Conservation (phyloP, 2,797 vertebrate species). For the Gastrophryne carolinensis region DNA sequence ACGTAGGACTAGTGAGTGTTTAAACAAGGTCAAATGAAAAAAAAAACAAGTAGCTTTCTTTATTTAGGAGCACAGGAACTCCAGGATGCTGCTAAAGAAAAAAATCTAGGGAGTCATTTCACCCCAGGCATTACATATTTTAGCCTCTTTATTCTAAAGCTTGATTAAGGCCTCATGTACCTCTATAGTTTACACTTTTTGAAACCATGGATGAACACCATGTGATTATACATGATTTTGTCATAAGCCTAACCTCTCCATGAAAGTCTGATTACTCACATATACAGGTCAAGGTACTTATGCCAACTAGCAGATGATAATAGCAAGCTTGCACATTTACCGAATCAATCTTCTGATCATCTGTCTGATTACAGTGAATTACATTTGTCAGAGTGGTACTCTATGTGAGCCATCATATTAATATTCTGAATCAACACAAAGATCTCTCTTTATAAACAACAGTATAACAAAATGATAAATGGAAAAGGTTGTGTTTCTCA, state of each 20-base stretch:
- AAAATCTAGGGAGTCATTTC: too few relatives aligned
- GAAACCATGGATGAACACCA: background rate
- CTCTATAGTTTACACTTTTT: background rate
- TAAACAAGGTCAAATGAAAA: too few relatives aligned
- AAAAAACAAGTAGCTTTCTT: too few relatives aligned
- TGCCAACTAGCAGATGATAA: background rate
- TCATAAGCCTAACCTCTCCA: background rate
- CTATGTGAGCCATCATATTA: background rate
- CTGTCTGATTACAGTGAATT: background rate
- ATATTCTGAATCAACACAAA: background rate
- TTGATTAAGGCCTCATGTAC: background rate
- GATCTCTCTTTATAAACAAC: background rate
- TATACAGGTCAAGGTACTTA: background rate
- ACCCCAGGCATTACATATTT: background rate
- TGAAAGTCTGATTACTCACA: constrained; percentile 41
- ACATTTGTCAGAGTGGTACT: background rate
- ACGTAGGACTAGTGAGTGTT: too few relatives aligned
- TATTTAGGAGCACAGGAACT: too few relatives aligned
- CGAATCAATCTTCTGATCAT: background rate
- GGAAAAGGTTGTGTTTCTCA: background rate
- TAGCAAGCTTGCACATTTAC: background rate
- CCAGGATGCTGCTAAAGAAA: too few relatives aligned
- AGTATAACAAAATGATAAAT: background rate
- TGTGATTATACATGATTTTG: background rate
- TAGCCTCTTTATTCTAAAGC: background rate